phyloP scores from a whole-genome alignment of 2,888 invertebrate species.

The Scelioninae gen. 1 region DNA sequence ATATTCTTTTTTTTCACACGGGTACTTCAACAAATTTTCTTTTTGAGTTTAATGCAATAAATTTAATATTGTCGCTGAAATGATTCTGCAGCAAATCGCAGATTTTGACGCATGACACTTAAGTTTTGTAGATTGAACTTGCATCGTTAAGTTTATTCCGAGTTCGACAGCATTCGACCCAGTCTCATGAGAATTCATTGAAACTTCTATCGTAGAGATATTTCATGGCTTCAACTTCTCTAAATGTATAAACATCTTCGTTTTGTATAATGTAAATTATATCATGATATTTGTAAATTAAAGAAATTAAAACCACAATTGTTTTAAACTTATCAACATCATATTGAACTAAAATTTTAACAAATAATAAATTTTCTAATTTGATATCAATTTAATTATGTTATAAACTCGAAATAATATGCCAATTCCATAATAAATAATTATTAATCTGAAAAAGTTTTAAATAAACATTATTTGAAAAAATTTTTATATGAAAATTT shows the following conservation, averaged over 20 bases:
- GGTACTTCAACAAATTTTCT: not conserved
- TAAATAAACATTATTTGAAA: too few species aligned
- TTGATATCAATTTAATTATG: not conserved
- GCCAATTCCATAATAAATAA: too few species aligned
- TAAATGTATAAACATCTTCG: conserved; percentile 25
- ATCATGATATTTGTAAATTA: conserved; percentile 31
- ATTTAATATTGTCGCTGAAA: conserved; percentile 38
- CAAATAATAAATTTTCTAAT: not conserved
- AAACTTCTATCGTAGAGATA: conserved; percentile 53
- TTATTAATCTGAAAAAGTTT: too few species aligned
- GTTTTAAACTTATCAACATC: conserved; percentile 2
- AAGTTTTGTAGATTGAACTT: conserved; percentile 61
- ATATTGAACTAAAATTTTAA: not conserved
- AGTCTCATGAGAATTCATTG: conserved; percentile 53
- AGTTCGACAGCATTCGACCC: conserved; percentile 52
- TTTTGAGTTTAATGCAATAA: conserved; percentile 12
- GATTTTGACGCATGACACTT: conserved; percentile 52
- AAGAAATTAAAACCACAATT: conserved; percentile 18
- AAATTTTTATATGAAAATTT: too few species aligned
- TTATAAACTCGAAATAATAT: too few species aligned
- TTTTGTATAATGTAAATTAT: conserved; percentile 34
- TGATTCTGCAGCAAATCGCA: conserved; percentile 25
- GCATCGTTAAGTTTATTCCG: conserved; percentile 59
- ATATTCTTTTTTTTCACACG: too few species aligned
- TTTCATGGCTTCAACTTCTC: conserved; percentile 45